Base-by-base conservation (phyloP, 2,113 vertebrate genomes). In the Chaetops frenatus region DNA sequence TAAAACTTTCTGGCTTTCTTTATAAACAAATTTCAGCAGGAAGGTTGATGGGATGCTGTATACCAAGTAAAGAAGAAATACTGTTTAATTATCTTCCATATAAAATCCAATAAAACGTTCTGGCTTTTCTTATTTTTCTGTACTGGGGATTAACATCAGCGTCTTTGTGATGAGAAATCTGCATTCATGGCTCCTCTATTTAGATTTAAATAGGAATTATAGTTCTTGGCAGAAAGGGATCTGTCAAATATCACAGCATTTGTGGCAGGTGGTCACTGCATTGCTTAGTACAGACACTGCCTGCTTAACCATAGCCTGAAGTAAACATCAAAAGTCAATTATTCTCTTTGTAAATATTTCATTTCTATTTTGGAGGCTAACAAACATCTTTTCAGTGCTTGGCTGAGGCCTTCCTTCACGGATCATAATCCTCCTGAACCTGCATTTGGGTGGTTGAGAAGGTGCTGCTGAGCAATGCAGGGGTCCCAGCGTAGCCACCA, bases 171-270 rank as follows among this genome's bases (percentile, higher is more conserved):
- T 86, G 94, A 96, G 94, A 93, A 96, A 96, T 96, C 94, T 93
- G 94, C 91, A 95, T 96, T 97, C 93, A 95, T 95, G 91, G 85
- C 82, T 95, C 81, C 91, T 96, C 95, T 88, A 95, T 96, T 97
- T 97, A 94, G 93, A 97, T 95, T 97, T 96, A 95, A 97, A 95
- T 96, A 92, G 96, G 94, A 97, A 96, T 97, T 96, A 97, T 97
- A 94, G 96, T 94, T 97, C 91, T 95, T 96, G 95, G 96, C 95
- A 96, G 91, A 96, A 94, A 95, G 80, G 94, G 87, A 94, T 94
- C 90, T 92, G 88, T 96, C 94, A 92, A 93, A 97, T 95, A 96
- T 94, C 95, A 94, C 94, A 96, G 94, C 91, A 73, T 92, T 95
- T 96, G 92, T 97, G 94, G 91, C 96, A 97, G 96, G 97, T 96